phyloP scores from a whole-genome alignment of 2,113 vertebrate genomes.

The Meleagris gallopavo region DNA sequence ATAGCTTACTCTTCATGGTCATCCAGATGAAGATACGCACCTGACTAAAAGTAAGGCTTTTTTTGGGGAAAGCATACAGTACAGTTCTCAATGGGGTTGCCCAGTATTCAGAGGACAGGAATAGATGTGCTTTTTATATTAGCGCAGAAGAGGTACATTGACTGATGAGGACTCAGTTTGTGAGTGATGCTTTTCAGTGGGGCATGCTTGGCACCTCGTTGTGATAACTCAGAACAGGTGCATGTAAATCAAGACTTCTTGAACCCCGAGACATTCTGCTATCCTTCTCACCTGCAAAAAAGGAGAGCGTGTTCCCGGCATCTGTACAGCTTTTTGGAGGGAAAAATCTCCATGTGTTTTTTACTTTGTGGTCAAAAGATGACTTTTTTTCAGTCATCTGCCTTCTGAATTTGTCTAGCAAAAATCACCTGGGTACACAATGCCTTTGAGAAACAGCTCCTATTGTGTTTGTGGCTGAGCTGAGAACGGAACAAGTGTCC shows the following conservation, averaged over 20 bases:
- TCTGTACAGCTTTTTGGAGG: not conserved
- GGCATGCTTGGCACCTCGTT: not conserved
- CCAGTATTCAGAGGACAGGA: not conserved
- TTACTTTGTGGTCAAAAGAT: not conserved
- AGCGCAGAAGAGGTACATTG: not conserved
- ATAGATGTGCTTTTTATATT: not conserved
- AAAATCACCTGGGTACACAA: not conserved
- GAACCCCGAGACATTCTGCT: not conserved
- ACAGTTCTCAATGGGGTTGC: not conserved
- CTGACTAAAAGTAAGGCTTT: constrained; percentile 68
- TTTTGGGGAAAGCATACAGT: not conserved
- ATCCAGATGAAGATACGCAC: constrained; percentile 64
- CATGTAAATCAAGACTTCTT: not conserved
- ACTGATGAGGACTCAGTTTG: not conserved
- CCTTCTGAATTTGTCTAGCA: not conserved
- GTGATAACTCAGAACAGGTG: not conserved
- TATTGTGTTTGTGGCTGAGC: not conserved
- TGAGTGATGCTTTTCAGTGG: not conserved
- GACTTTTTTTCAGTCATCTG: not conserved
- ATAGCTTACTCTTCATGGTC: constrained; percentile 66
- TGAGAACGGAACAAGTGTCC: not conserved
- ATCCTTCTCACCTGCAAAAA: not conserved
- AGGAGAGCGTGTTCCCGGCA: not conserved
- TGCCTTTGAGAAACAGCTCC: not conserved
- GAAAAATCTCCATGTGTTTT: not conserved